Conservation (phyloP, 2,797 vertebrate species). For the Hemibagrus guttatus region DNA sequence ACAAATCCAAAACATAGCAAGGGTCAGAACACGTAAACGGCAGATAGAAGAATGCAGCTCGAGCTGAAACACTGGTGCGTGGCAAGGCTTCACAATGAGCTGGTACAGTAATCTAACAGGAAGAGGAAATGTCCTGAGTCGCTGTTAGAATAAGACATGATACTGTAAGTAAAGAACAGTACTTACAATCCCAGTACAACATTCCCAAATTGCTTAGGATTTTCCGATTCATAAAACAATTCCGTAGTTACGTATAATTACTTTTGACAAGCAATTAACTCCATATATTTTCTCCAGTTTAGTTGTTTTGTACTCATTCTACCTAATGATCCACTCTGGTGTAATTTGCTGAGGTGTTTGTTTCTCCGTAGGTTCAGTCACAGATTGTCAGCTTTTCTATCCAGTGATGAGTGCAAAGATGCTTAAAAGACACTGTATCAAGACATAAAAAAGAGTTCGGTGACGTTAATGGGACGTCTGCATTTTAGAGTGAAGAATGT, state of each 20-base stretch:
- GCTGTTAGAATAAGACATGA: not conserved
- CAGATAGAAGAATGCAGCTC: not conserved
- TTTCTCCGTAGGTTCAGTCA: not conserved
- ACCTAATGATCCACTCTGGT: conserved; percentile 3
- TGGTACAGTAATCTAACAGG: not conserved
- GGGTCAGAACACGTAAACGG: not conserved
- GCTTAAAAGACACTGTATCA: not conserved
- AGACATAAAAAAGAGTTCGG: not conserved
- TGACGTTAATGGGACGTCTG: not conserved
- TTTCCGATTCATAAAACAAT: not conserved
- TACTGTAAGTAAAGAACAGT: not conserved
- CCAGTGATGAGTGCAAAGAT: not conserved
- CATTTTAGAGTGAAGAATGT: not conserved
- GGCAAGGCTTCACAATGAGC: conserved; percentile 6
- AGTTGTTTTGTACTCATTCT: not conserved
- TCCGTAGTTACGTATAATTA: not conserved
- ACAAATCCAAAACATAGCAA: not conserved
- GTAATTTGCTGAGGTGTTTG: conserved; percentile 28
- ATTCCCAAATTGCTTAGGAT: not conserved
- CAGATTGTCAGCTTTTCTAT: conserved; percentile 11
- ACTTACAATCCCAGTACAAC: not conserved
- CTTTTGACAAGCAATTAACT: conserved; percentile 26
- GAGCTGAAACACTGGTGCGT: not conserved
- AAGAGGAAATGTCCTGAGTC: not conserved
- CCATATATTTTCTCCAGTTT: conserved; percentile 5